Percentiles rank a stretch among this genome's conserved stretches.
Evolutionary conservation across 1,140 invertebrate genomes (phyloP).

Genomic region (Meloidogyne chitwoodi): DNA sequence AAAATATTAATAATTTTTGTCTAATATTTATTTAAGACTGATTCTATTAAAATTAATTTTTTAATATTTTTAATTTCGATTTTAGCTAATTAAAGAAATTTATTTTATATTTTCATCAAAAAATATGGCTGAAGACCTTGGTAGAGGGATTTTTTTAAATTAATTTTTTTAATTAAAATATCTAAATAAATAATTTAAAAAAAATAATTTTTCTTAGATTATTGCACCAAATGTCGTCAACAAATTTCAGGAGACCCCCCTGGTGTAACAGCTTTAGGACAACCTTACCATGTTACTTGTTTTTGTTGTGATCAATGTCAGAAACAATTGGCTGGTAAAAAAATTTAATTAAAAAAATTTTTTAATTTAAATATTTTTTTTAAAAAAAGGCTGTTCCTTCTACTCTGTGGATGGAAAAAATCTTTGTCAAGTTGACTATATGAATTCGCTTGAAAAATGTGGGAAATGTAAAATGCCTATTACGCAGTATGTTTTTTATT

Average conservation of each 20-base stretch:
- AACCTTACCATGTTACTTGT: slow-evolving; percentile 88
- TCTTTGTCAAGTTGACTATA: slow-evolving; percentile 51
- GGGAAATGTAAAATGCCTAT: slow-evolving; percentile 92
- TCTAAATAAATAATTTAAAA: not conserved
- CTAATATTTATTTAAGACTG: too few relatives aligned
- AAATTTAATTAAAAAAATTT: not conserved
- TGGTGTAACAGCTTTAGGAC: slow-evolving; percentile 79
- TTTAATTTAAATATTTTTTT: not conserved
- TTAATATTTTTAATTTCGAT: too few relatives aligned
- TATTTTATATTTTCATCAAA: not conserved
- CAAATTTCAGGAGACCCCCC: slow-evolving; percentile 43
- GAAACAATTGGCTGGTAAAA: slow-evolving; percentile 43
- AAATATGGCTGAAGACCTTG: not conserved
- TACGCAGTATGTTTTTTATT: slow-evolving; percentile 66
- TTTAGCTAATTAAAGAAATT: too few relatives aligned
- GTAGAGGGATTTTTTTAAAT: not conserved
- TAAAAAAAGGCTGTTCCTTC: slow-evolving; percentile 36
- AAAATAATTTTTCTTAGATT: slow-evolving; percentile 23
- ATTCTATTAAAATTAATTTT: too few relatives aligned
- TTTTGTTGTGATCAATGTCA: slow-evolving; percentile 82
- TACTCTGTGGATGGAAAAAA: slow-evolving; percentile 50
- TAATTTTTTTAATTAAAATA: not conserved
- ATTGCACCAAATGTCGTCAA: slow-evolving; percentile 41
- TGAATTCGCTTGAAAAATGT: slow-evolving; percentile 27
- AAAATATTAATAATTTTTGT: not conserved